Evolutionary conservation across 2,888 invertebrate genomes (phyloP), one percentile per base, ranked within the genome.

Genomic region (Plagiodera versicolora): DNA sequence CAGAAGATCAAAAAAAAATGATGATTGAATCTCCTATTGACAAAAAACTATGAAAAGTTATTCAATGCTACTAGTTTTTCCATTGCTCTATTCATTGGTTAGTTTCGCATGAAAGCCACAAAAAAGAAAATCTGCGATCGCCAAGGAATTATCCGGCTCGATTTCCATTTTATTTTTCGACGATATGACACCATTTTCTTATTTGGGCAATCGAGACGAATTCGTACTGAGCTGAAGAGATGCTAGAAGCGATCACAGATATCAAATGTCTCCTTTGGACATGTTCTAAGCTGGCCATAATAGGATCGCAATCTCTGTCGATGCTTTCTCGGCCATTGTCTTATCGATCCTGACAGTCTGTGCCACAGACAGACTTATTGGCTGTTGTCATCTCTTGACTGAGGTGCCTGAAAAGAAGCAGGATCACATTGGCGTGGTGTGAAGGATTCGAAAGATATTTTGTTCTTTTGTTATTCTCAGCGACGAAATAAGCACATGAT

Each of bases 261-360:
- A 24, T 24, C 24, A 24, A 39, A 14, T 10, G 4, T n/a, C 14
- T 14, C 14, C 10, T 39, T 39, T 39, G 3, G 10, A 2, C n/a
- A 39, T 8, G 39, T 14, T 39, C 63, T 59, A 64, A 56, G 62
- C 58, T 47, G 58, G 58, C 57, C 55, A 63, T 55, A 53, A 62
- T 48, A 45, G 58, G 63, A 65, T 65, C 63, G 65, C 58, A 63
- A 65, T 65, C 63, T 65, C 56, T 58, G 39, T 52, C 30, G 32
- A 47, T 35, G 51, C 50, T 59, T 19, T 50, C 30, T 32, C 51
- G 59, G 39, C 51, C 60, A 60, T 60, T 51, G 51, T 55, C 55
- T 51, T 60, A 60, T 60, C 60, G 60, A 60, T 60, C 60, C 14
- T 39, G 39, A 8, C n/a, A 39, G 39, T 39, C 39, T 1, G 39